Evolutionary conservation across 2,113 vertebrate genomes (phyloP), one percentile per base, ranked within the genome.

Genomic region (Physeter macrocephalus): DNA sequence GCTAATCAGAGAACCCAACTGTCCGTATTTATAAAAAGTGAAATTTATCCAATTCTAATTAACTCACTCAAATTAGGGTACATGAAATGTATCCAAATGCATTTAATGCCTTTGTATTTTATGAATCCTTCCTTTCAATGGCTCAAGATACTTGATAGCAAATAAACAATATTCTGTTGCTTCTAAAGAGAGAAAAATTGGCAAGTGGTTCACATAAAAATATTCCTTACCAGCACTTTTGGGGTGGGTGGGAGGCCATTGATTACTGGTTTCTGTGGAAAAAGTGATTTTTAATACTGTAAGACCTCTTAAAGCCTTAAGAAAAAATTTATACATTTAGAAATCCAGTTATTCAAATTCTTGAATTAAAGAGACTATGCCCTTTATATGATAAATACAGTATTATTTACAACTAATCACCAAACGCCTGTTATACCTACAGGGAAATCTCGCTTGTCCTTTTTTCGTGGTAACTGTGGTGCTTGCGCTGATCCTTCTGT

Each of bases 181-280:
- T 90, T 93, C 64, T 66, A 80, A 77, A 92, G 52, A 93, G n/a
- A 93, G 46, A 43, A 84, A 84, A 87, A 71, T 2, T 75, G 31
- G 23, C 39, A 90, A 88, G 62, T 31, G 75, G 36, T 57, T 94
- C 39, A 93, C 52, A 97, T 77, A 67, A 39, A 1, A 93, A 97
- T 72, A 85, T 81, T 94, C 97, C 99, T 99, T 99, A 99, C 99
- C 99, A 99, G 99, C 17, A 99, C 99, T 99, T 99, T 99, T 0
- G 99, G 99, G 14, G 99, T 99, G 5, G 99, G 99, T 20, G 99
- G 99, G 61, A 99, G 99, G 83, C 99, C 99, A 92, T 99, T 99
- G 98, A 99, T 99, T 0, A 99, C 99, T 92, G 99, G 99, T 99
- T 99, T 99, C 99, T 99, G 97, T 84, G 54, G 91, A 75, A 81